Evolutionary conservation across 2,113 vertebrate genomes (phyloP).

Genomic region (Calidris pugnax): DNA sequence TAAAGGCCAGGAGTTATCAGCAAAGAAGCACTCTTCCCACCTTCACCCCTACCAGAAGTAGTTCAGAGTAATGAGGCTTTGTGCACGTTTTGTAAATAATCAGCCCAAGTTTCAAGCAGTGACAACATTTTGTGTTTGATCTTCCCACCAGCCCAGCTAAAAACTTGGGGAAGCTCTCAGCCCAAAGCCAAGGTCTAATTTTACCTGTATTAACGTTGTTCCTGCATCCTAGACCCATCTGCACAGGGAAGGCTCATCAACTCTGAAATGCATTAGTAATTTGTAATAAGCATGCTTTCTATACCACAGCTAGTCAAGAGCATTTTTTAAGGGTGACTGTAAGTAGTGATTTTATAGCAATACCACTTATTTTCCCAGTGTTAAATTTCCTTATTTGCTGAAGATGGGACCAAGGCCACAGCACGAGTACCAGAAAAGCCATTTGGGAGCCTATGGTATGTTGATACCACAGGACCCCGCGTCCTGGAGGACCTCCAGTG

Average conservation of each 20-base stretch:
- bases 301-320: neutral
- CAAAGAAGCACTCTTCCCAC: neutral
- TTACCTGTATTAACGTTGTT: neutral
- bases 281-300: neutral
- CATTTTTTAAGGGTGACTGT: neutral
- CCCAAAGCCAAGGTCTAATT: neutral
- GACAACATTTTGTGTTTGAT: neutral
- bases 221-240: neutral
- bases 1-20: neutral
- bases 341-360: neutral
- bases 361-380: neutral
- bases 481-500: neutral
- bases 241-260: neutral
- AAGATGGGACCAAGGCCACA: neutral
- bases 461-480: rapidly evolving
- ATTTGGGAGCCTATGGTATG: neutral
- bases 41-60: neutral
- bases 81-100: neutral
- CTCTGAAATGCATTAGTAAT: neutral
- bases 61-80: neutral
- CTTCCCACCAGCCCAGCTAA: neutral
- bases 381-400: neutral
- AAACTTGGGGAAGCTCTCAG: neutral
- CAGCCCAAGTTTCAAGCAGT: neutral
- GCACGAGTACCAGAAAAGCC: neutral